Evolutionary conservation across 2,797 vertebrate species (phyloP).

Genomic region (Aulostomus chinensis): DNA sequence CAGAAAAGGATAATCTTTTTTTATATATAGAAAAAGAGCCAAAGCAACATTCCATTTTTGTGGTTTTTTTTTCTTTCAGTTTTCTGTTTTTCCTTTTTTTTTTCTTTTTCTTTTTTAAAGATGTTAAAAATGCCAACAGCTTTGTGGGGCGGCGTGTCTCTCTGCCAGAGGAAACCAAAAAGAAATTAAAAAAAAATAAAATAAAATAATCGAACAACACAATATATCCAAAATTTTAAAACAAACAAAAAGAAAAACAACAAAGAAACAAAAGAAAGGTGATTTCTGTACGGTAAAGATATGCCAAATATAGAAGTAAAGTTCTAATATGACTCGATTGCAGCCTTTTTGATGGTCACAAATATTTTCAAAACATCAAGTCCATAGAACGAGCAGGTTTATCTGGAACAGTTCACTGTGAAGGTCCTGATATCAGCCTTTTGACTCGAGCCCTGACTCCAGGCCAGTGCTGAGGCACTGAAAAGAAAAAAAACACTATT

Average conservation of each 20-base stretch:
- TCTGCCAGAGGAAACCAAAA: constrained; percentile 56
- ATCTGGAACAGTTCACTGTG: constrained; percentile 69
- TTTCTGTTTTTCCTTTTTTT: constrained; percentile 58
- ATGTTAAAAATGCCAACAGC: constrained; percentile 86
- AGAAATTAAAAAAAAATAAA: constrained; percentile 43
- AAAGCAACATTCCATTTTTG: constrained; percentile 86
- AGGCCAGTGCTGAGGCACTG: constrained; percentile 77
- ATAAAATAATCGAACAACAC: constrained; percentile 77
- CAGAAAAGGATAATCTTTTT: constrained; percentile 83
- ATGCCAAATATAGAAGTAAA: constrained; percentile 85
- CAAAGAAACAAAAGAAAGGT: too few relatives aligned
- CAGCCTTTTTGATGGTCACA: constrained; percentile 72
- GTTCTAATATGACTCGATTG: constrained; percentile 79
- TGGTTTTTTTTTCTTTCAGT: constrained; percentile 70
- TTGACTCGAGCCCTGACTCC: constrained; percentile 63
- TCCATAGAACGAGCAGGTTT: constrained; percentile 73
- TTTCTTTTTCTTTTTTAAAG: constrained; percentile 49
- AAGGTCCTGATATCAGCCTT: constrained; percentile 75
- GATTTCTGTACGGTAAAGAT: constrained; percentile 77
- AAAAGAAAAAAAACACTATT: constrained; percentile 39
- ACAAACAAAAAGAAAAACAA: constrained; percentile 65
- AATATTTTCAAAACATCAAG: constrained; percentile 64
- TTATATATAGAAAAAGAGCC: constrained; percentile 80
- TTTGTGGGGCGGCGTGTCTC: constrained; percentile 68
- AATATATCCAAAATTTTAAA: constrained; percentile 82